A percentile compares a stretch with the other conserved stretches of the same genome.
Conservation (phyloP, 1,140 invertebrate genomes). For the Mycetomoellerius zeteki region DNA sequence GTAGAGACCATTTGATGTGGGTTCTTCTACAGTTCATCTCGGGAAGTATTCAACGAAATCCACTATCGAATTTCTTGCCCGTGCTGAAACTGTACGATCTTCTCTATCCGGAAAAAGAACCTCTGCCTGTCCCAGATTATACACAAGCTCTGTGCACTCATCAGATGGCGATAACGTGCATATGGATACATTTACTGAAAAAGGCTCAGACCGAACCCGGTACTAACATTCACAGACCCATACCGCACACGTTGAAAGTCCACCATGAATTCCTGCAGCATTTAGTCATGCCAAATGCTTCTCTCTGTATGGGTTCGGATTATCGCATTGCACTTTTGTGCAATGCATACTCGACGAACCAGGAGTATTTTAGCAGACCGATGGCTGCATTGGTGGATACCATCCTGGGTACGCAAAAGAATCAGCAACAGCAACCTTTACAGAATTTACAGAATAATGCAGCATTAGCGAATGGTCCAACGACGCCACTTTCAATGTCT, state of each 20-base stretch:
- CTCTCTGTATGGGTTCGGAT: conserved; percentile 92
- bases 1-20: conserved; percentile 98
- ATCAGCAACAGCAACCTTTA: conserved; percentile 85
- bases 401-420: conserved; percentile 93
- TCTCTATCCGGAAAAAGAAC: conserved; percentile 96
- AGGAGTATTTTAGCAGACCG: conserved; percentile 93
- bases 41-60: conserved; percentile 98
- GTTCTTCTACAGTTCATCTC: conserved; percentile 98
- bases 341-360: conserved; percentile 97
- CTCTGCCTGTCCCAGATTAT: conserved; percentile 95
- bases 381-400: conserved; percentile 96
- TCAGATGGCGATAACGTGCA: conserved; percentile 97
- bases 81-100: conserved; percentile 97
- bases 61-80: conserved; percentile 95
- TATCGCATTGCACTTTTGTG: conserved; percentile 96
- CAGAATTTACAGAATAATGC: conserved; percentile 86
- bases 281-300: conserved; percentile 91
- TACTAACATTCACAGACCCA: conserved; percentile 91
- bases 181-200: conserved; percentile 98
- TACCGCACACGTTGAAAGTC: conserved; percentile 94
- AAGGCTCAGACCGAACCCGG: conserved; percentile 95
- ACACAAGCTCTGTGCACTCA: conserved; percentile 95
- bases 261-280: conserved; percentile 97
- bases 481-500: conserved; percentile 95
- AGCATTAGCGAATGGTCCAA: conserved; percentile 88